These are phyloP conservation scores for Drosophila colorata DNA, from an alignment of 2,888 invertebrate species.

Conservation along the genomic window DNA sequence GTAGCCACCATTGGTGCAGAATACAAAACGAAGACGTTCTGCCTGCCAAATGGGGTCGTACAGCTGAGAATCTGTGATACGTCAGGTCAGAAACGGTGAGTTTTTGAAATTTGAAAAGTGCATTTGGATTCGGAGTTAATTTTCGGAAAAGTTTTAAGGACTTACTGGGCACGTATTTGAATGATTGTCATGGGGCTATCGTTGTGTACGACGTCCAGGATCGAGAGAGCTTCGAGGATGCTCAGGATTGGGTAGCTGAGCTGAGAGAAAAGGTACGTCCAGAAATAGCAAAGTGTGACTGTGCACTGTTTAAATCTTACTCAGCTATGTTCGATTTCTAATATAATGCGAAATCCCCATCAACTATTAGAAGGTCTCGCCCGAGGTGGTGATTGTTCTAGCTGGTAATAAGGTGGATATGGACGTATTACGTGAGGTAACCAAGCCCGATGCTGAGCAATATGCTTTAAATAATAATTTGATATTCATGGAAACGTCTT, in stretches of 20 bases:
- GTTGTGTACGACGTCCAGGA: constrained; percentile 53
- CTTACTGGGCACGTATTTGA: constrained; percentile 18
- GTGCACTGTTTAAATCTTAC: background rate
- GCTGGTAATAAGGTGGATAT: constrained; percentile 46
- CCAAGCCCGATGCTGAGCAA: constrained; percentile 20
- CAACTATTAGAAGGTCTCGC: constrained; percentile 1
- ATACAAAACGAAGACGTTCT: constrained; percentile 2
- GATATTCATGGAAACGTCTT: constrained; percentile 43
- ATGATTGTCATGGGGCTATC: constrained; percentile 27
- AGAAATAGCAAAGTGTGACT: background rate
- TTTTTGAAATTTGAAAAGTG: too few relatives aligned
- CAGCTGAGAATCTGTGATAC: constrained; percentile 42
- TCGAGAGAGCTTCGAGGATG: constrained; percentile 25
- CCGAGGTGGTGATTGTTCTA: constrained; percentile 32
- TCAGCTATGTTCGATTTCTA: background rate
- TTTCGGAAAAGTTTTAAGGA: constrained; percentile 33
- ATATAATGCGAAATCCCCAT: background rate
- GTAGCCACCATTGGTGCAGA: constrained; percentile 30
- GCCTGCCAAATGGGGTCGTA: background rate
- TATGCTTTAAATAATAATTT: constrained; percentile 30
- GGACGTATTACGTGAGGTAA: constrained; percentile 14
- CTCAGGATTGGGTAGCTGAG: constrained; percentile 29
- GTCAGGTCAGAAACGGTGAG: constrained; percentile 45
- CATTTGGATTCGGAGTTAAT: background rate
- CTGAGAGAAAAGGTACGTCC: constrained; percentile 33